phyloP scores from a whole-genome alignment of 2,113 vertebrate species.

The Gallinago undulata region DNA sequence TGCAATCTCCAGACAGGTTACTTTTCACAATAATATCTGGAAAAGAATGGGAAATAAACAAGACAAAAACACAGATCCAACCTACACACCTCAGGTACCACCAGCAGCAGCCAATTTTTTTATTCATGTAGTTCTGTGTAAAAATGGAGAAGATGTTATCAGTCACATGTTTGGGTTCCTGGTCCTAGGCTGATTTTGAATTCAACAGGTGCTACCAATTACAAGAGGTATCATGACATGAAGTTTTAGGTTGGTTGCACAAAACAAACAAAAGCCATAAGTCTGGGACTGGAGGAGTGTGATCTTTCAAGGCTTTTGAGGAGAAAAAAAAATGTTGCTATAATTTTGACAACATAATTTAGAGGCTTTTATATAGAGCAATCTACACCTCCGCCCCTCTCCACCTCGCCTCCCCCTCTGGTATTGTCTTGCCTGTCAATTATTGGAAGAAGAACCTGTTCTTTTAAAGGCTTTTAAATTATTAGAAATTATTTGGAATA shows the following conservation, averaged over 20 bases:
- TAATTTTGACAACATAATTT: slow-evolving; percentile 80
- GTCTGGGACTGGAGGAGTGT: slow-evolving; percentile 46
- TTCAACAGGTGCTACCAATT: slow-evolving; percentile 11
- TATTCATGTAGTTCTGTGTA: not conserved
- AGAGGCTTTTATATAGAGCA: slow-evolving; percentile 73
- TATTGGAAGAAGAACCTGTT: slow-evolving; percentile 71
- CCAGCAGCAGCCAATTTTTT: not conserved
- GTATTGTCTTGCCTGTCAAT: slow-evolving; percentile 75
- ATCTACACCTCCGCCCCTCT: slow-evolving; percentile 73
- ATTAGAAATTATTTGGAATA: slow-evolving; percentile 76
- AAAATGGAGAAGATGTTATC: not conserved
- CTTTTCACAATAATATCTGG: not conserved
- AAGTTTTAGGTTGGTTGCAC: slow-evolving; percentile 52
- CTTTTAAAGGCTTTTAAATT: slow-evolving; percentile 75
- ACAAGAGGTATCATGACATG: slow-evolving; percentile 23
- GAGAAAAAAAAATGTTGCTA: slow-evolving; percentile 55
- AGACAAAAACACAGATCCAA: not conserved
- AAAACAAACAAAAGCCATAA: slow-evolving; percentile 68
- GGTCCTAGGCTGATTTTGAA: slow-evolving; percentile 3
- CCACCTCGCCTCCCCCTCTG: slow-evolving; percentile 64
- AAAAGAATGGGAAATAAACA: not conserved
- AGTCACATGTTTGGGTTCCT: not conserved
- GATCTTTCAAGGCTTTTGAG: slow-evolving; percentile 53
- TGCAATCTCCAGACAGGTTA: not conserved
- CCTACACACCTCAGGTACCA: not conserved